Evolutionary conservation across 2,797 vertebrate genomes (phyloP).

Genomic region (Eupleurogrammus muticus): DNA sequence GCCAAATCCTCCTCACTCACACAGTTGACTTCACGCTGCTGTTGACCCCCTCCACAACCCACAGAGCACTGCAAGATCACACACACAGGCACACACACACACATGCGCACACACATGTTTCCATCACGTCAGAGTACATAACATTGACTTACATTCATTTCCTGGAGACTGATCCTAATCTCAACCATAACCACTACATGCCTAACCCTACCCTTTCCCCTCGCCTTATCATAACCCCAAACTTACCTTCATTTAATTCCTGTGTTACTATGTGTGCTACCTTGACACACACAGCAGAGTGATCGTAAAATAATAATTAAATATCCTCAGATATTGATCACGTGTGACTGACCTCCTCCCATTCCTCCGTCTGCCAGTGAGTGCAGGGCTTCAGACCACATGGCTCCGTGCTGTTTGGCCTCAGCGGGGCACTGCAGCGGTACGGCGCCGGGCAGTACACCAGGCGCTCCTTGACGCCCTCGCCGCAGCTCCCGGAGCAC

Average conservation of each 20-base stretch:
- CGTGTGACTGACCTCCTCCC: constrained; percentile 79
- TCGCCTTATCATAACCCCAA: too few relatives aligned
- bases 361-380: constrained; percentile 82
- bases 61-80: constrained; percentile 77
- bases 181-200: too few relatives aligned
- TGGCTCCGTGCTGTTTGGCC: constrained; percentile 72
- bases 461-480: constrained; percentile 81
- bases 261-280: too few relatives aligned
- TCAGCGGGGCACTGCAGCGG: constrained; percentile 81
- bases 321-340: background rate
- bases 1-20: constrained; percentile 63
- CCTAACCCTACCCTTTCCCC: too few relatives aligned
- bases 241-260: too few relatives aligned
- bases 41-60: constrained; percentile 80
- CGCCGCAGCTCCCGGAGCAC: constrained; percentile 90
- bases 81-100: constrained; percentile 29
- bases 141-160: too few relatives aligned
- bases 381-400: constrained; percentile 85
- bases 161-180: too few relatives aligned
- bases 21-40: constrained; percentile 78
- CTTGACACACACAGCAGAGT: background rate
- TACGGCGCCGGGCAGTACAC: constrained; percentile 83
- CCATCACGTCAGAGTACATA: too few relatives aligned
- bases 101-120: too few relatives aligned
- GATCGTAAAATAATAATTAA: background rate